phyloP scores from a whole-genome alignment of 92 coral and sea anemone species.

The Phenganax marumi region DNA sequence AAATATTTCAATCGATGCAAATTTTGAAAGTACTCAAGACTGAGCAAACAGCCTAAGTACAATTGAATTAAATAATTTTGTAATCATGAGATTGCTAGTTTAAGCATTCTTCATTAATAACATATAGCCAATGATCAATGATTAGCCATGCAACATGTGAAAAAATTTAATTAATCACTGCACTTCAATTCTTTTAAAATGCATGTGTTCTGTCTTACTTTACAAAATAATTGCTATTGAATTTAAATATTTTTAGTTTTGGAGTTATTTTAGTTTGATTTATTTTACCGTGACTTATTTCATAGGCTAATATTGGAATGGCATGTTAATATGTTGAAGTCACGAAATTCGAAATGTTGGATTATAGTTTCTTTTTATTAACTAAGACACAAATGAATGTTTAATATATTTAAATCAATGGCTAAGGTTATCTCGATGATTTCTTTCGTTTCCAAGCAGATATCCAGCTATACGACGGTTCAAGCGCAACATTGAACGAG shows the following conservation, averaged over 20 bases:
- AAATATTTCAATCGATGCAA: background rate
- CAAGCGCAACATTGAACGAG: slow-evolving; percentile 6
- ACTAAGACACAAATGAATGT: background rate
- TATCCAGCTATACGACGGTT: background rate
- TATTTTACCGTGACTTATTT: slow-evolving; percentile 1
- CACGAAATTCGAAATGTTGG: background rate
- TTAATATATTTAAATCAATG: background rate
- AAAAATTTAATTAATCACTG: background rate
- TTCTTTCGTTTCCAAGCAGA: background rate
- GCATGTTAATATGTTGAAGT: slow-evolving; percentile 46
- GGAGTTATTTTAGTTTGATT: slow-evolving; percentile 3
- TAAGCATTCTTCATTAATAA: background rate
- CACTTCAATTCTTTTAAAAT: background rate
- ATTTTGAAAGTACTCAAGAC: no score
- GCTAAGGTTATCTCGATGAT: background rate
- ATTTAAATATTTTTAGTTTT: background rate
- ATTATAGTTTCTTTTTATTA: background rate
- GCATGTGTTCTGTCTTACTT: background rate
- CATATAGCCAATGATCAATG: background rate
- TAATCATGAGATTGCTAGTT: background rate
- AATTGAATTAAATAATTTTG: no score
- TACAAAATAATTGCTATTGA: background rate
- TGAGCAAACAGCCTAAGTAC: background rate
- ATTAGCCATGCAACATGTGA: background rate
- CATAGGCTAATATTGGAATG: background rate